Conservation (phyloP, 92 coral and sea anemone species). For the Siderastrea siderea region DNA sequence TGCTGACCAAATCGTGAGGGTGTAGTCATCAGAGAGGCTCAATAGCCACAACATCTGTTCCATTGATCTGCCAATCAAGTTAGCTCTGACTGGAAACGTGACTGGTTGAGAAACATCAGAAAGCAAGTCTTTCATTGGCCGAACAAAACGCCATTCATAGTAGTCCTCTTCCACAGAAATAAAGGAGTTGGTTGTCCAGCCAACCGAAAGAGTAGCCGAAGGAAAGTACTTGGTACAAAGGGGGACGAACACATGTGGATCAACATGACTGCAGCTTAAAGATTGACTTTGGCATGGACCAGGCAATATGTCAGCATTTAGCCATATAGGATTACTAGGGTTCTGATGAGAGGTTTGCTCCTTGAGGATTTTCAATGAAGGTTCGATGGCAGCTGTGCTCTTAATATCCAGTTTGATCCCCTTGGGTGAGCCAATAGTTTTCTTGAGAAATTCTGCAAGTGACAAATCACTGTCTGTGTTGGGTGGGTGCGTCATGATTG, state of each 20-base stretch:
- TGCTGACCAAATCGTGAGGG: constrained; percentile 90
- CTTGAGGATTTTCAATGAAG: constrained; percentile 74
- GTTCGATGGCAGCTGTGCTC: constrained; percentile 73
- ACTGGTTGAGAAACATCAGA: constrained; percentile 67
- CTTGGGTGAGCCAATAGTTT: constrained; percentile 70
- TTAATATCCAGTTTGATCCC: constrained; percentile 94
- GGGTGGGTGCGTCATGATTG: constrained; percentile 98
- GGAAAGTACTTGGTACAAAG: constrained; percentile 79
- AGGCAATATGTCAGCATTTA: constrained; percentile 87
- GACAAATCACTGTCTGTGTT: constrained; percentile 85
- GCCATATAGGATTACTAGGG: constrained; percentile 73
- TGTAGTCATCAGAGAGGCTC: constrained; percentile 74
- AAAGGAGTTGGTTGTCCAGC: constrained; percentile 84
- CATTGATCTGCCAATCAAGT: constrained; percentile 73
- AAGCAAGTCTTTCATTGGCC: constrained; percentile 78
- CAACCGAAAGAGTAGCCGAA: constrained; percentile 80
- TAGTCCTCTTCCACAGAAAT: constrained; percentile 21
- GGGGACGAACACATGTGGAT: constrained; percentile 71
- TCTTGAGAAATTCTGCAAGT: constrained; percentile 71
- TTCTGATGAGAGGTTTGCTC: constrained; percentile 38
- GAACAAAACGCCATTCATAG: constrained; percentile 77
- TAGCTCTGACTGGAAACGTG: constrained; percentile 90
- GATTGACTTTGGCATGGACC: constrained; percentile 77
- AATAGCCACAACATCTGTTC: constrained; percentile 83
- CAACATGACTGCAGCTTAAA: constrained; percentile 61